Base-by-base conservation (phyloP, 2,888 invertebrate species). In the Aelia acuminata region DNA sequence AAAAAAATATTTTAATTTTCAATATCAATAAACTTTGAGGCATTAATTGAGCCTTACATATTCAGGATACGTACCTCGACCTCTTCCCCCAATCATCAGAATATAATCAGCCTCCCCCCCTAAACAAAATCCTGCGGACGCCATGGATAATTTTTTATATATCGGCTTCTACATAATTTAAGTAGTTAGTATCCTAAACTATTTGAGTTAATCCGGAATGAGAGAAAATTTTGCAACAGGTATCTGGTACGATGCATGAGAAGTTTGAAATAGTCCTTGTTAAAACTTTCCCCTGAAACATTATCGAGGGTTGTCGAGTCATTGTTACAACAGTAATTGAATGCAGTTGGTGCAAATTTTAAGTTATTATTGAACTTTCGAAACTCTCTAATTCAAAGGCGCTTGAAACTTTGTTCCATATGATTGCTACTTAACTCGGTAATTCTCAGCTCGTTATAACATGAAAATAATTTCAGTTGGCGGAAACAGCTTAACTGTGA, bases 321-420 rank as follows among this genome's bases (percentile, higher is more conserved):
- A 94, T 94, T 11, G 96, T 96, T 50, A 96, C 93, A 10, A 96
- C 93, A 10, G 95, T 94, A 88, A 96, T 92, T 88, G 18, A 35
- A 70, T 70, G 63, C 63, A 70, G 63, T 20, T 70, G 31, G 31
- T 70, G 63, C 63, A 70, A 35, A 31, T 35, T 70, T 57, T 35
- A 70, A 35, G 18, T 70, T 70, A 35, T 26, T 57, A 57, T 26
- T 26, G 26, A 57, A 57, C 57, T 57, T 57, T 57, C 20, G 63
- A 53, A 11, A 26, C 26, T 57, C 26, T 57, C 13, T 5, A 70
- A 18, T 35, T 70, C 63, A 8, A 70, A 70, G 18, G 31, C 35
- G 20, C 63, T 70, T 70, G 63, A 70, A 70, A 70, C 31, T 70
- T n/a, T 35, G 63, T 70, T 70, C 35, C 57, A 57, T 57, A 26